Conservation (phyloP, 92 coral and sea anemone species). For the Phenganax marumi region DNA sequence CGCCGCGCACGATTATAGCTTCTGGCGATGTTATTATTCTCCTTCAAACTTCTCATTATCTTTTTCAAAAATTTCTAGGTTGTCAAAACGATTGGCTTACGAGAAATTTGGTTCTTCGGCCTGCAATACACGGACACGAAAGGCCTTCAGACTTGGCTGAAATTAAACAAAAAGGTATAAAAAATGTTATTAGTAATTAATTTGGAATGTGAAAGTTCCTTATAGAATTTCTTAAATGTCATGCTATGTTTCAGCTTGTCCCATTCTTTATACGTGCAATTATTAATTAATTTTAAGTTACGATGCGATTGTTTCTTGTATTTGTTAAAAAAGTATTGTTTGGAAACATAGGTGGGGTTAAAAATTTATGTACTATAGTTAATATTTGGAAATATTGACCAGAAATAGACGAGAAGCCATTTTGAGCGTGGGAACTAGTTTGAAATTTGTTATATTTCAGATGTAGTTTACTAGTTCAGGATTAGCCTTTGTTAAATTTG, state of each 20-base stretch:
- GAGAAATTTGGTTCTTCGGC: conserved; percentile 97
- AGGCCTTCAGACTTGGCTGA: conserved; percentile 77
- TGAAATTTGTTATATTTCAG: neutral
- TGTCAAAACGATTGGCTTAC: conserved; percentile 86
- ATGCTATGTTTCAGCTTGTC: too few species aligned
- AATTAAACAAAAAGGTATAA: conserved; percentile 81
- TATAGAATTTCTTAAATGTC: conserved; percentile 5
- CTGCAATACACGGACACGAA: conserved; percentile 73
- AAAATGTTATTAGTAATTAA: too few species aligned
- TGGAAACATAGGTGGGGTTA: neutral
- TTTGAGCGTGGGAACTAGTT: neutral
- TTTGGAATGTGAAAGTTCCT: neutral
- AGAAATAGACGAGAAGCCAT: neutral
- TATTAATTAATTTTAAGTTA: neutral
- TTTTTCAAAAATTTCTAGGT: conserved; percentile 55
- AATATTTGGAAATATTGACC: neutral
- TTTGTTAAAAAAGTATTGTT: neutral
- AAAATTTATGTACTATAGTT: neutral
- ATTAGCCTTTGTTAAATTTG: neutral
- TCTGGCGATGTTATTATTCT: neutral
- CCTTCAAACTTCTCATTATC: neutral
- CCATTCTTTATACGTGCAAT: neutral
- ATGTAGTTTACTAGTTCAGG: neutral
- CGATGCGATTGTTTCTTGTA: neutral
- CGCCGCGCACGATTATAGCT: neutral